Conservation (phyloP, 2,113 vertebrate genomes). For the Sitta europaea region DNA sequence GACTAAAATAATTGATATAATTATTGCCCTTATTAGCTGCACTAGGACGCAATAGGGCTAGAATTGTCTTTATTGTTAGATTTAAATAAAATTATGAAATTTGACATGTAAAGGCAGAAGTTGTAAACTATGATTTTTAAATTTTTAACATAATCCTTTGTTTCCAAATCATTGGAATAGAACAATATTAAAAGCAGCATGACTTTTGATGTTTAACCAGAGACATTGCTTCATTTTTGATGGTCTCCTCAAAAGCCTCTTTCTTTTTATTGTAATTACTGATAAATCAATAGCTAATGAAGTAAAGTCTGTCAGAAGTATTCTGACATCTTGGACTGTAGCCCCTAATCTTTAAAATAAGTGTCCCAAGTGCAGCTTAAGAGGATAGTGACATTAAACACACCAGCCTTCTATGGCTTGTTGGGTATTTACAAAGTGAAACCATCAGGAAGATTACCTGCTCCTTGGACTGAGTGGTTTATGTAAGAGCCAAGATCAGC, state of each 20-base stretch:
- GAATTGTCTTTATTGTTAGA: not conserved
- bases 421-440: not conserved
- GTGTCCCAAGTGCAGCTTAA: not conserved
- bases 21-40: not conserved
- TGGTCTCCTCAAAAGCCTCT: not conserved
- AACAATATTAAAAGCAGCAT: not conserved
- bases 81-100: not conserved
- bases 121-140: not conserved
- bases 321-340: not conserved
- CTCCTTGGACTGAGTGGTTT: not conserved
- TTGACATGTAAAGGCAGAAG: not conserved
- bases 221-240: not conserved
- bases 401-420: not conserved
- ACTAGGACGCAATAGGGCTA: not conserved
- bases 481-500: not conserved
- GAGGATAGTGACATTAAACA: not conserved
- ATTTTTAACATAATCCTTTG: not conserved
- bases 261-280: not conserved
- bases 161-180: not conserved
- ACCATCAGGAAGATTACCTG: not conserved
- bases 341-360: not conserved
- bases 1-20: not conserved
- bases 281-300: not conserved
- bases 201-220: not conserved
- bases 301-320: not conserved